Conservation (phyloP, 2,888 invertebrate species). For the Eilema caniola region DNA sequence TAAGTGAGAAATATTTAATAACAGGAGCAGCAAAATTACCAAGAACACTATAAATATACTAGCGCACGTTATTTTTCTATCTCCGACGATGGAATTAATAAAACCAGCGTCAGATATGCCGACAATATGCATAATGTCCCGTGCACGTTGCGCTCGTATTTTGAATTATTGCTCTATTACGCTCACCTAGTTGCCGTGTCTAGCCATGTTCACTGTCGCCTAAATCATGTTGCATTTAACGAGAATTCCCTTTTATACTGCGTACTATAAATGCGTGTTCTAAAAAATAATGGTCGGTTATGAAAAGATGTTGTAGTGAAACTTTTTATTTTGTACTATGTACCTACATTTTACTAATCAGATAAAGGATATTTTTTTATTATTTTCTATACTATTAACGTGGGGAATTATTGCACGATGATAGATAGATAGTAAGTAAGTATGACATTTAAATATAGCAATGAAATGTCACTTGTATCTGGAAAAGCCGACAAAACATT, state of each 20-base stretch:
- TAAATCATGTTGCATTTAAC: constrained; percentile 37
- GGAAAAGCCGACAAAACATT: too few relatives aligned
- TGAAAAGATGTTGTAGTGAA: neutral
- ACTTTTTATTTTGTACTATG: constrained; percentile 1
- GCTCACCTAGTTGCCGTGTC: constrained; percentile 31
- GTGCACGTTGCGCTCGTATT: constrained; percentile 37
- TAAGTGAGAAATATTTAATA: too few relatives aligned
- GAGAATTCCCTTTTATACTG: constrained; percentile 21
- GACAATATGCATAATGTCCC: constrained; percentile 44
- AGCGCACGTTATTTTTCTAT: constrained; percentile 1
- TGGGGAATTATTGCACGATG: too few relatives aligned
- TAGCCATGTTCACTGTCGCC: constrained; percentile 29
- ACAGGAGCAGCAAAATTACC: neutral
- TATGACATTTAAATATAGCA: too few relatives aligned
- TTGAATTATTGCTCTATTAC: constrained; percentile 47
- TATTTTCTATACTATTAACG: too few relatives aligned
- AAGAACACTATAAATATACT: neutral
- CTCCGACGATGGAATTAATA: constrained; percentile 24
- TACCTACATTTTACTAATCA: neutral
- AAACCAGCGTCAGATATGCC: constrained; percentile 31
- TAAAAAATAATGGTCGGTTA: constrained; percentile 13
- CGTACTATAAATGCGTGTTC: constrained; percentile 21
- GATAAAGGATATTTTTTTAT: too few relatives aligned
- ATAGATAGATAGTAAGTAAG: too few relatives aligned
- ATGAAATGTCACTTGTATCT: too few relatives aligned